phyloP scores from a whole-genome alignment of 2,888 invertebrate genomes.

The Steinernema scapterisci region DNA sequence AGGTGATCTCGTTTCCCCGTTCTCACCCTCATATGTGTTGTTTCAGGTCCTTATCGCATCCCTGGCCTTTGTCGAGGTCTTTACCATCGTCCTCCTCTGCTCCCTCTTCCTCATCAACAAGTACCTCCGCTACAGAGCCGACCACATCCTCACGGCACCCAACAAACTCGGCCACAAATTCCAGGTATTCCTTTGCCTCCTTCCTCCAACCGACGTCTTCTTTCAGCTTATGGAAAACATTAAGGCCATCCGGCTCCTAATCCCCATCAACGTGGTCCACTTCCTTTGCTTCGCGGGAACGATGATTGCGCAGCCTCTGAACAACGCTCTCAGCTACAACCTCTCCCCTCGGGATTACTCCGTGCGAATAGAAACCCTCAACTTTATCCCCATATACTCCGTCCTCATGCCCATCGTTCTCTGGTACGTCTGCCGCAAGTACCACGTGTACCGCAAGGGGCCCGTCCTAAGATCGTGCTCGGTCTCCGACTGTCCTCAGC shows the following conservation, averaged over 20 bases:
- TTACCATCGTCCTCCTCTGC: conserved; percentile 11
- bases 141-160: not conserved
- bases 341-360: conserved; percentile 17
- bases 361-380: conserved; percentile 10
- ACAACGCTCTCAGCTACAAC: conserved; percentile 18
- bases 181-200: not conserved
- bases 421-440: conserved; percentile 17
- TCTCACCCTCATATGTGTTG: too few relatives aligned
- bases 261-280: conserved; percentile 22
- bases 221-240: conserved; percentile 26
- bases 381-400: conserved; percentile 1
- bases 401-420: conserved; percentile 18
- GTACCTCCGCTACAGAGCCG: conserved; percentile 1
- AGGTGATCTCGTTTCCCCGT: not conserved
- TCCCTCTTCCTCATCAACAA: conserved; percentile 18
- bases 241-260: conserved; percentile 2
- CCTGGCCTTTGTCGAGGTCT: not conserved
- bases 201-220: not conserved
- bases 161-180: conserved; percentile 26
- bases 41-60: not conserved
- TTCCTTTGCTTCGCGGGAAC: conserved; percentile 25
- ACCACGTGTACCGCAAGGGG: not conserved
- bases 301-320: conserved; percentile 27
- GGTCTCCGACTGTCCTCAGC: not conserved
- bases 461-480: not conserved